These are phyloP conservation scores for Morone chrysops DNA, from an alignment of 2,113 vertebrate species.

Conservation along the genomic window DNA sequence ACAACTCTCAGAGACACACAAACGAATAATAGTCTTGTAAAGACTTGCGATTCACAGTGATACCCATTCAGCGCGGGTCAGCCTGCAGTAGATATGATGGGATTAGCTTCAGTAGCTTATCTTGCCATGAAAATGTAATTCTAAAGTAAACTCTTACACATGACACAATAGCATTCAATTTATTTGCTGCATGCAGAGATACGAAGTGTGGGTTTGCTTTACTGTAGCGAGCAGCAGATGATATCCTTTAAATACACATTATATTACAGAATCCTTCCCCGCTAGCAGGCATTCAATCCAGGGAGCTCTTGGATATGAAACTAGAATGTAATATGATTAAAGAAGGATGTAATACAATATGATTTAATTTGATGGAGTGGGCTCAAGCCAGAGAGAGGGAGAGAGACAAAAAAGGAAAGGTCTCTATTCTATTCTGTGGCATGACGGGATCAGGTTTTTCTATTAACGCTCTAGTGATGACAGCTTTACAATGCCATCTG, in stretches of 20 bases:
- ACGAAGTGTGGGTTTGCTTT: conserved; percentile 26
- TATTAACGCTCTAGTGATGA: conserved; percentile 56
- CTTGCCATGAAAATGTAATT: conserved; percentile 59
- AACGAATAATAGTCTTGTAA: conserved; percentile 21
- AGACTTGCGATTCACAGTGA: conserved; percentile 23
- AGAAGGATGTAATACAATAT: conserved; percentile 54
- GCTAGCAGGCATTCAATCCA: conserved; percentile 50
- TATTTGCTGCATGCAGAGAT: conserved; percentile 6
- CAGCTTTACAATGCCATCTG: conserved; percentile 60
- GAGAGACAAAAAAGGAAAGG: not conserved
- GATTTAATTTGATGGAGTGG: conserved; percentile 61
- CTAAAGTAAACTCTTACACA: conserved; percentile 50
- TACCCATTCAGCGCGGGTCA: conserved; percentile 51
- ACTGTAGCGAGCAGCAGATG: conserved; percentile 20
- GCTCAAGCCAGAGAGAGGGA: conserved; percentile 33
- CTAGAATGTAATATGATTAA: conserved; percentile 68
- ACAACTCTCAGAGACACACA: not conserved
- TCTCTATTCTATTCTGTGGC: conserved; percentile 29
- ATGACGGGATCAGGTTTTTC: conserved; percentile 61
- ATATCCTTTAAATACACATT: conserved; percentile 55
- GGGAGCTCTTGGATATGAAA: conserved; percentile 58
- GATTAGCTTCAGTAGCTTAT: conserved; percentile 57
- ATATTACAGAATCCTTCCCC: conserved; percentile 28
- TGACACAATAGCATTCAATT: conserved; percentile 41
- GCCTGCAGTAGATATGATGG: conserved; percentile 39